Evolutionary conservation across 64 coral and sea anemone genomes (phyloP), one percentile per base, ranked within the genome.

Genomic region (Exaiptasia diaphana): DNA sequence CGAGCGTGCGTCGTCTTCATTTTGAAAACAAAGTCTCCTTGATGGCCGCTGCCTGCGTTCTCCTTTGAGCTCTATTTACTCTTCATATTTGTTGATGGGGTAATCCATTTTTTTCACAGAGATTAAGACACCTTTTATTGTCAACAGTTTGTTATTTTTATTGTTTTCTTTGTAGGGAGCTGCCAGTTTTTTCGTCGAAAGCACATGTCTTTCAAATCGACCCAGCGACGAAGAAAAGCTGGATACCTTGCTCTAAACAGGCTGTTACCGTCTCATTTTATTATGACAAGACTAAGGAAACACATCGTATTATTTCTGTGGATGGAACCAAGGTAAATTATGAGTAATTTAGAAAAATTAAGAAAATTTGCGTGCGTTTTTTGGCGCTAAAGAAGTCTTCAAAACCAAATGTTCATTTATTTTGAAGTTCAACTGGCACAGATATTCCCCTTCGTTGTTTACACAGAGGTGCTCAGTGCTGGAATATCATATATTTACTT

Each of bases 121-220:
- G 44, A n/a, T n/a, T n/a, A n/a, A n/a, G n/a, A n/a, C n/a, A n/a
- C n/a, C n/a, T n/a, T n/a, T n/a, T n/a, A n/a, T n/a, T n/a, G n/a
- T n/a, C n/a, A n/a, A n/a, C n/a, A n/a, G n/a, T n/a, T n/a, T 24
- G 22, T 73, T 18, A 46, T 49, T 41, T 73, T 73, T 8, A 17
- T 1, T 3, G 4, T 73, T 41, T 24, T 74, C 42, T 70, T 40
- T 1, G 4, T 59, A 99, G 95, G 68, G 95, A 99, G 45, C 89
- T 86, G 23, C 95, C 95, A 50, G 82, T 89, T 40, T 99, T 83
- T 71, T 88, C 95, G 71, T 88, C 89, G 2, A 82, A 85, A 34
- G 90, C 95, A 17, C 95, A 99, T 42, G 90, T 99, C 8, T 99
- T 99, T 77, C 89, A 99, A 78, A 99, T 99, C 80, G 95, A 99